phyloP scores from a whole-genome alignment of 1,140 invertebrate species.

The Globodera rostochiensis region DNA sequence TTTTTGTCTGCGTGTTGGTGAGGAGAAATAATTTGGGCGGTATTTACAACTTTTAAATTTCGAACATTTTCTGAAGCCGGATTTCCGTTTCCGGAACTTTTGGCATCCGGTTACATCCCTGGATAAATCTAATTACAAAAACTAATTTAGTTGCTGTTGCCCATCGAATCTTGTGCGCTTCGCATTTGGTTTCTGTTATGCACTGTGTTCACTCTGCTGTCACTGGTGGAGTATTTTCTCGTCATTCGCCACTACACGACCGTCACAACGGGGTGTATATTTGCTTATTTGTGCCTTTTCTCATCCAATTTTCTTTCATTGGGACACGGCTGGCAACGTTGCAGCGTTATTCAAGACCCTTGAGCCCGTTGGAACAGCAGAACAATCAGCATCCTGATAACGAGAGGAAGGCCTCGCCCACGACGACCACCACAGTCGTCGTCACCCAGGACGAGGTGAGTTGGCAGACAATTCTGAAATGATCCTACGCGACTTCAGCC shows the following conservation, averaged over 20 bases:
- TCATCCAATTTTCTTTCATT: conserved; percentile 4
- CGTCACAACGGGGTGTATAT: conserved; percentile 4
- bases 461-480: conserved; percentile 9
- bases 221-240: conserved; percentile 50
- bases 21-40: conserved; percentile 29
- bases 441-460: conserved; percentile 25
- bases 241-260: conserved; percentile 44
- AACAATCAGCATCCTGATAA: conserved; percentile 17
- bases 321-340: conserved; percentile 2
- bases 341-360: conserved; percentile 9
- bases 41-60: too few species aligned
- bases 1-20: conserved; percentile 57
- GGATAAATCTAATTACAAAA: too few species aligned
- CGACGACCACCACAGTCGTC: conserved; percentile 13
- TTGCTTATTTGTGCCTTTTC: neutral
- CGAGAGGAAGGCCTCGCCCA: neutral
- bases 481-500: neutral
- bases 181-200: conserved; percentile 48
- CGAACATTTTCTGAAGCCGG: too few species aligned
- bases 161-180: conserved; percentile 27
- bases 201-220: conserved; percentile 43
- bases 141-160: conserved; percentile 14
- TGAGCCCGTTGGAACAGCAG: conserved; percentile 20
- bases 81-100: too few species aligned
- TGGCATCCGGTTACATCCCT: too few species aligned